A percentile compares a stretch with the other conserved stretches of the same genome.
phyloP scores from a whole-genome alignment of 2,888 invertebrate species.

The Caenorhabditis virilis region DNA sequence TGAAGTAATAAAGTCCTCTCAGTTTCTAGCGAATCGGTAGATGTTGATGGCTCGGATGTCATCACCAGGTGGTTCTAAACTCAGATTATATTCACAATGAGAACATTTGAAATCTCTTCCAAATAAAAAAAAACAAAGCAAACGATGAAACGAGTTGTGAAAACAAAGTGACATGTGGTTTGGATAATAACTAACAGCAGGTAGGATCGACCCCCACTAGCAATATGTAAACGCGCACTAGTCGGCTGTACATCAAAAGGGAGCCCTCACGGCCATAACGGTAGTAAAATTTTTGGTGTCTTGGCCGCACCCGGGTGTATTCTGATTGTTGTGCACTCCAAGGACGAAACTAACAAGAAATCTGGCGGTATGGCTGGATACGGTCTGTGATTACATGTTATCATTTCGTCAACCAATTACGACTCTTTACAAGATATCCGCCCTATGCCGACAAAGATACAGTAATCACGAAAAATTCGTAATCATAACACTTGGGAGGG shows the following conservation, averaged over 20 bases:
- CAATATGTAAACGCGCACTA: too few relatives aligned
- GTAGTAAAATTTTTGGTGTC: conserved; percentile 39
- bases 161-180: conserved; percentile 46
- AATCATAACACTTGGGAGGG: too few relatives aligned
- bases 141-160: conserved; percentile 34
- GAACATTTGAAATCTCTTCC: too few relatives aligned
- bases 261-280: conserved; percentile 41
- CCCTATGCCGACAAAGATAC: neutral
- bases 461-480: neutral
- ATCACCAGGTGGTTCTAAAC: too few relatives aligned
- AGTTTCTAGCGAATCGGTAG: conserved; percentile 6
- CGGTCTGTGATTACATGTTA: neutral
- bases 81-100: too few relatives aligned
- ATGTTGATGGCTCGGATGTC: conserved; percentile 39
- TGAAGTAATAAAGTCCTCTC: conserved; percentile 12
- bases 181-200: conserved; percentile 45
- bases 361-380: neutral
- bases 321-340: too few relatives aligned
- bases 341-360: neutral
- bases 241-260: conserved; percentile 45
- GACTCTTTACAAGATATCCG: neutral
- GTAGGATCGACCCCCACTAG: conserved; percentile 18
- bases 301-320: too few relatives aligned
- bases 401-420: neutral
- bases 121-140: neutral